Evolutionary conservation across 2,797 vertebrate species (phyloP).

Genomic region (Decapterus maruadsi): DNA sequence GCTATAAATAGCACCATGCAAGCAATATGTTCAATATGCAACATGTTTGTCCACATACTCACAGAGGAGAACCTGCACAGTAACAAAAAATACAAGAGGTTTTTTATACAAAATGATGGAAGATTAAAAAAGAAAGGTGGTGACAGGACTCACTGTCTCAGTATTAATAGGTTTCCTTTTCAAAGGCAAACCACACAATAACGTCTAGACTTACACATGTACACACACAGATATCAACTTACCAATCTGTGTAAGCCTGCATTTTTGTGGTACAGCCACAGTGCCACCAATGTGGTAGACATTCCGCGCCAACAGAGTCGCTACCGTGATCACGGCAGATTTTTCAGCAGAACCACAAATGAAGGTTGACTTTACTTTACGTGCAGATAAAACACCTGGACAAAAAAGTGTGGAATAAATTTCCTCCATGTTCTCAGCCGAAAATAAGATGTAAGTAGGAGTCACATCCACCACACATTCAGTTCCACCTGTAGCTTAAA

Average conservation of each 20-base stretch:
- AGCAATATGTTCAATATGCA: constrained; percentile 55
- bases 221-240: constrained; percentile 67
- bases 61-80: constrained; percentile 11
- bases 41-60: constrained; percentile 38
- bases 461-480: constrained; percentile 9
- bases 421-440: constrained; percentile 68
- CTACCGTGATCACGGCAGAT: constrained; percentile 59
- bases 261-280: constrained; percentile 83
- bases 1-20: constrained; percentile 66
- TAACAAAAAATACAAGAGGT: neutral
- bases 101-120: constrained; percentile 6
- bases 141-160: neutral
- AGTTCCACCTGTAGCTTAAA: constrained; percentile 57
- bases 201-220: constrained; percentile 3
- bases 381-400: constrained; percentile 42
- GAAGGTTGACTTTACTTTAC: constrained; percentile 55
- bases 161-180: neutral
- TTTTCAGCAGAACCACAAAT: constrained; percentile 56
- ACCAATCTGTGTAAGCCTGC: constrained; percentile 84
- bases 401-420: constrained; percentile 61
- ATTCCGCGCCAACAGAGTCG: constrained; percentile 83
- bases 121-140: neutral
- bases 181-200: neutral
- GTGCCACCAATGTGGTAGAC: constrained; percentile 86
- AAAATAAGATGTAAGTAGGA: constrained; percentile 12